Evolutionary conservation across 2,797 vertebrate genomes (phyloP), one percentile per base, ranked within the genome.

Genomic region (Luscinia megarhynchos): DNA sequence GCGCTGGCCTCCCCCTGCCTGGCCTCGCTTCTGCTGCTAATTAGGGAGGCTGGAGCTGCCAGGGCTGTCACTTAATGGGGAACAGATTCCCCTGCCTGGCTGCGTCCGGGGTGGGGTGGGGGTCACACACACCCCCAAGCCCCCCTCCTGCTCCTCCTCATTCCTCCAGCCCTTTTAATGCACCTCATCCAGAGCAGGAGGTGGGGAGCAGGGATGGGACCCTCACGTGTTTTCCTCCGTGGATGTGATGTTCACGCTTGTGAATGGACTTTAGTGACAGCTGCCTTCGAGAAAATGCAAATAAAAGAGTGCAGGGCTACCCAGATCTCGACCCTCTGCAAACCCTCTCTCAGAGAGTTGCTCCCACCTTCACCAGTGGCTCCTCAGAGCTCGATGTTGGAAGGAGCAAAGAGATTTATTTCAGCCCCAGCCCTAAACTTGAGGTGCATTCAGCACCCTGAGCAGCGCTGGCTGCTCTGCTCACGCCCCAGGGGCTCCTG

Each of bases 11-110:
- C 87, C 85, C 94, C 79, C 84, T 45, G 90, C 59, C 62, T 62
- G 93, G 93, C 94, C 90, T 93, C 88, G 77, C 74, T 93, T 13
- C 70, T 82, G 92, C 93, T 88, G 89, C 88, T 96, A 70, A 88
- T 96, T 79, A 88, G 55, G 72, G 86, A 95, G 84, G 75, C 1
- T 45, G 93, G 79, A 90, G 91, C 94, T 96, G 95, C 78, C 95
- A 92, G 89, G 24, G 84, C 91, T 36, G 89, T 3, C 1, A 5
- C 48, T 67, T 94, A 90, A 96, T 92, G 66, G 90, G 78, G 87
- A 96, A 84, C 91, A 96, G 92, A 95, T 89, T 85, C 27, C 62
- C 64, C 45, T 23, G 46, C 11, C 2, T 7, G 46, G 9, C 2
- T 30, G 41, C 34, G 80, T 21, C 38, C 1, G 0, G 11, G 0